Percentiles rank a stretch among this genome's conserved stretches.
Conservation (phyloP, 2,113 vertebrate species). For the Parus major region DNA sequence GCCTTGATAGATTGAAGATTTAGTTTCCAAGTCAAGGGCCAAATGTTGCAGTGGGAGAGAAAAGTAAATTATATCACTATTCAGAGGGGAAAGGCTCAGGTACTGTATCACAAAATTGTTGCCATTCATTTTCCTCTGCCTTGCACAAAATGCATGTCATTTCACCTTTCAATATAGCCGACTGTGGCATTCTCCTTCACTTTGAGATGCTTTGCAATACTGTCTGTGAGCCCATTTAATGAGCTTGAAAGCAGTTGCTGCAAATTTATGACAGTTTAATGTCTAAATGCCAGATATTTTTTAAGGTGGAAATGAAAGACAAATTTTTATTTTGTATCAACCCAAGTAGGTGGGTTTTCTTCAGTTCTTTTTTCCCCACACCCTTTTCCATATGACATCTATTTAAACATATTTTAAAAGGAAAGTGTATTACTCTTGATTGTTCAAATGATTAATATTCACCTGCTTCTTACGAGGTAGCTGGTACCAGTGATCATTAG, state of each 20-base stretch:
- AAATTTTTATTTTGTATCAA: background rate
- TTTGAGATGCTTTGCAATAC: conserved; percentile 54
- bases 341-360: background rate
- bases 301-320: background rate
- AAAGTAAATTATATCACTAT: conserved; percentile 54
- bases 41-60: conserved; percentile 64
- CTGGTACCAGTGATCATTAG: background rate
- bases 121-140: conserved; percentile 63
- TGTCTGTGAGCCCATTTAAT: conserved; percentile 60
- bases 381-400: background rate
- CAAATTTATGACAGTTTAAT: conserved; percentile 59
- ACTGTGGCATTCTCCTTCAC: conserved; percentile 34
- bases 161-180: conserved; percentile 43
- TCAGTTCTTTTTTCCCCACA: background rate
- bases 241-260: conserved; percentile 62
- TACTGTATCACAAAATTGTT: conserved; percentile 65
- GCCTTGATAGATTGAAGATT: conserved; percentile 71
- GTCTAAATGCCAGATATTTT: conserved; percentile 41
- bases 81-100: conserved; percentile 45
- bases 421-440: background rate
- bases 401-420: background rate
- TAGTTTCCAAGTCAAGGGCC: conserved; percentile 70
- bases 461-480: background rate
- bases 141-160: conserved; percentile 61
- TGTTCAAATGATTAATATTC: background rate